Percentiles rank a stretch among this genome's conserved stretches.
phyloP scores from a whole-genome alignment of 2,113 vertebrate species.

The Ammodytes marinus region DNA sequence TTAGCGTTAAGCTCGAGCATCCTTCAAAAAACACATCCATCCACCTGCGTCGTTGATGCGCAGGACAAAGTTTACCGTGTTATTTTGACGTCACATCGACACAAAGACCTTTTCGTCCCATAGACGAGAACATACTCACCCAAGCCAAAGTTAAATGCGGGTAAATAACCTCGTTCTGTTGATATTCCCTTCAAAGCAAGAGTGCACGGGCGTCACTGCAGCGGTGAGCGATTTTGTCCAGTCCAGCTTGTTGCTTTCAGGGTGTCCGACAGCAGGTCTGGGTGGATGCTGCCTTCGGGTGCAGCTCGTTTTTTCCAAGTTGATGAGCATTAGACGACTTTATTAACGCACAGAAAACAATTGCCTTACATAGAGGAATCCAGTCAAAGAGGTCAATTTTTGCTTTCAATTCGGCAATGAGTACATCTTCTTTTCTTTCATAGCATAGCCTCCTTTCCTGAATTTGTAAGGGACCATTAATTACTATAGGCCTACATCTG shows the following conservation, averaged over 20 bases:
- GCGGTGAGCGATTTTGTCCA: slow-evolving; percentile 39
- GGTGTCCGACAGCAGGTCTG: slow-evolving; percentile 35
- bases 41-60: slow-evolving; percentile 53
- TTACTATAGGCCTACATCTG: too few relatives aligned
- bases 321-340: fast-evolving
- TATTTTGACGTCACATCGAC: neutral
- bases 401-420: too few relatives aligned
- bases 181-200: neutral
- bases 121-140: slow-evolving; percentile 34
- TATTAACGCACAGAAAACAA: neutral
- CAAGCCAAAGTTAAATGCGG: neutral
- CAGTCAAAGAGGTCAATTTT: too few relatives aligned
- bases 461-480: too few relatives aligned
- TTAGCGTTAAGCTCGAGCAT: slow-evolving; percentile 27
- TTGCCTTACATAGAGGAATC: too few relatives aligned
- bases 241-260: slow-evolving; percentile 66
- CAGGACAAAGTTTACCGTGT: slow-evolving; percentile 45
- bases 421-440: too few relatives aligned
- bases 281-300: slow-evolving; percentile 57
- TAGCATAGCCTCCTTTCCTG: too few relatives aligned
- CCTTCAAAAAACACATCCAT: neutral
- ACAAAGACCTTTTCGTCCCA: neutral
- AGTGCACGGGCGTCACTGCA: neutral
- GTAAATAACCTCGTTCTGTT: neutral
- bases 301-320: slow-evolving; percentile 24